Evolutionary conservation across 2,888 invertebrate species (phyloP).

Genomic region (Aspidiotus rigidus): DNA sequence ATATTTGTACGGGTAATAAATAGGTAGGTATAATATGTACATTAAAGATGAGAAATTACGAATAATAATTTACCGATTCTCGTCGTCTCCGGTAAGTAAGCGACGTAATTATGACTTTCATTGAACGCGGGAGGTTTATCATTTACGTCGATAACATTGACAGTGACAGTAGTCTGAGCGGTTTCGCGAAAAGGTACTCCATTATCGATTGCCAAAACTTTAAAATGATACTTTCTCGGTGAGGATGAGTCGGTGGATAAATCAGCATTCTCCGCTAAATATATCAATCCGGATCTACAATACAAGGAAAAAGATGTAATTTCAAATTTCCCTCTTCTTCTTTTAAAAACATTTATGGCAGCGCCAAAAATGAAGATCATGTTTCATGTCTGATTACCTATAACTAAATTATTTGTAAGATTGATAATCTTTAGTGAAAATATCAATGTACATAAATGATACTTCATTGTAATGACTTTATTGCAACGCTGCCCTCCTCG

Average conservation of each 20-base stretch:
- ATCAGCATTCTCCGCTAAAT: conserved; percentile 61
- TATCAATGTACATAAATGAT: no score
- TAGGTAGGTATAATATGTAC: background rate
- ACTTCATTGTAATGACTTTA: no score
- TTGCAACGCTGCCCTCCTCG: no score
- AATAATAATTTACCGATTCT: conserved; percentile 45
- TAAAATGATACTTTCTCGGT: conserved; percentile 50
- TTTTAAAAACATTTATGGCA: no score
- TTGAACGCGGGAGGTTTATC: conserved; percentile 72
- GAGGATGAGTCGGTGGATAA: conserved; percentile 54
- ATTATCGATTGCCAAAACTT: conserved; percentile 65
- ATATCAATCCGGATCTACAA: conserved; percentile 57
- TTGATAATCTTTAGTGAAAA: no score
- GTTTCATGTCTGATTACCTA: no score
- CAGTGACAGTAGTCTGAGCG: conserved; percentile 63
- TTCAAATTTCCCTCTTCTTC: background rate
- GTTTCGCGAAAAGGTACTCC: conserved; percentile 66
- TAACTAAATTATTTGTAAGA: no score
- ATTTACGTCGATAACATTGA: conserved; percentile 65
- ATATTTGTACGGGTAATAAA: no score
- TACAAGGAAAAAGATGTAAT: conserved; percentile 11
- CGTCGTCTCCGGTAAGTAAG: conserved; percentile 56
- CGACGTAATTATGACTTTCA: conserved; percentile 52
- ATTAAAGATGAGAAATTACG: background rate
- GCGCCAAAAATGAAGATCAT: no score